A percentile compares a stretch with the other conserved stretches of the same genome.
Evolutionary conservation across 1,140 invertebrate species (phyloP).

Genomic region (Platorchestia sp.): DNA sequence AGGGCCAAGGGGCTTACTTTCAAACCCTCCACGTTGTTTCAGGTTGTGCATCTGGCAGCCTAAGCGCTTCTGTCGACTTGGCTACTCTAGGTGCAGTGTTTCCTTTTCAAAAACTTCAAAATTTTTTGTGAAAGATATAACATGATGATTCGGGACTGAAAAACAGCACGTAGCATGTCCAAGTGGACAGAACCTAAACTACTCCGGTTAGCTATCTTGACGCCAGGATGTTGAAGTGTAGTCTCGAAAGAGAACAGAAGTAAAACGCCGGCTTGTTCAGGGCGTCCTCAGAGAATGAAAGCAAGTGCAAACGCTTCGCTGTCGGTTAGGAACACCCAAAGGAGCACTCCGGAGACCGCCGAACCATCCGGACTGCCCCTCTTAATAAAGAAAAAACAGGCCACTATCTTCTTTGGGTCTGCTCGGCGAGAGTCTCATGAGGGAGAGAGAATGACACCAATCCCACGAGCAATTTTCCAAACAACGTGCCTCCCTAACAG

Average conservation of each 20-base stretch:
- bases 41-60: too few species aligned
- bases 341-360: constrained; percentile 25
- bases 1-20: too few species aligned
- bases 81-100: too few species aligned
- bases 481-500: constrained; percentile 26
- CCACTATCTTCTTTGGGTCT: constrained; percentile 33
- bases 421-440: constrained; percentile 5
- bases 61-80: too few species aligned
- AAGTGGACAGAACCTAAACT: too few species aligned
- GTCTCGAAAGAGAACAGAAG: neutral
- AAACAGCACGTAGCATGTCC: too few species aligned
- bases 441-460: constrained; percentile 27
- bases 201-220: too few species aligned
- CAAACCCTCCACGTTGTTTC: too few species aligned
- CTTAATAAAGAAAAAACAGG: constrained; percentile 39
- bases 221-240: neutral
- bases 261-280: neutral
- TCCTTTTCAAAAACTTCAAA: too few species aligned
- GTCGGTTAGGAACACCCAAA: neutral
- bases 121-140: too few species aligned
- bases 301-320: constrained; percentile 12
- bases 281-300: neutral
- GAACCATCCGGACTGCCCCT: constrained; percentile 16
- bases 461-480: constrained; percentile 35
- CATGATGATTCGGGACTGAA: too few species aligned